Conservation (phyloP, 2,113 vertebrate species). For the Calcarius ornatus region DNA sequence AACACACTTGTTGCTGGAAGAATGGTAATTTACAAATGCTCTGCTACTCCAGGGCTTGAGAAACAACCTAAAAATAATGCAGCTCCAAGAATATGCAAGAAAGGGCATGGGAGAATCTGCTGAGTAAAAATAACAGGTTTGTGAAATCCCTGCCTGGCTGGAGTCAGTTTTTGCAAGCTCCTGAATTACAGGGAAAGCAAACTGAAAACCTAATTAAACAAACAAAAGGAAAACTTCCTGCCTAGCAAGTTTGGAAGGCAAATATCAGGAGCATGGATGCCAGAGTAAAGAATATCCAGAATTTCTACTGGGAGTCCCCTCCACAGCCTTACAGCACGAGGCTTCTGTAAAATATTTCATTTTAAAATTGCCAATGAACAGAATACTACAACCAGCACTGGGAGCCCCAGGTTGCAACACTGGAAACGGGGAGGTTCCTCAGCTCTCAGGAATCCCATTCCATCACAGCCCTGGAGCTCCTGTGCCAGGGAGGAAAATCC, state of each 20-base stretch:
- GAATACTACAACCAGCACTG: not conserved
- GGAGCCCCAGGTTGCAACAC: rapidly evolving
- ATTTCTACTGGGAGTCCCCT: not conserved
- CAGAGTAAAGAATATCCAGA: not conserved
- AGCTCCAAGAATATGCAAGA: not conserved
- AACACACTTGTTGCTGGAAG: not conserved
- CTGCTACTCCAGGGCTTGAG: not conserved
- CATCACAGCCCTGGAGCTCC: not conserved
- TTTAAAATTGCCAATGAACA: rapidly evolving
- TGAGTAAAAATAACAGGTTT: not conserved
- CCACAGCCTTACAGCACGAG: rapidly evolving
- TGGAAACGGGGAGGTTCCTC: not conserved
- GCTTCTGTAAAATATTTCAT: not conserved
- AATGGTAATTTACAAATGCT: not conserved
- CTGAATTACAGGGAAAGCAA: not conserved
- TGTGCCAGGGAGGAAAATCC: rapidly evolving
- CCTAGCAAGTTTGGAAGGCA: not conserved
- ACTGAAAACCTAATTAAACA: not conserved
- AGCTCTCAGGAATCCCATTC: not conserved
- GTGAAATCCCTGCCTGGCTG: not conserved
- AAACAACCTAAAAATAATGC: not conserved
- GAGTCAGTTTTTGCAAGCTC: not conserved
- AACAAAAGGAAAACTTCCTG: conserved; percentile 26
- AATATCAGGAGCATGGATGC: not conserved
- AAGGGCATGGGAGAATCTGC: not conserved